Percentiles rank a stretch among this genome's conserved stretches.
Evolutionary conservation across 2,888 invertebrate species (phyloP).

Genomic region (Blera fallax): DNA sequence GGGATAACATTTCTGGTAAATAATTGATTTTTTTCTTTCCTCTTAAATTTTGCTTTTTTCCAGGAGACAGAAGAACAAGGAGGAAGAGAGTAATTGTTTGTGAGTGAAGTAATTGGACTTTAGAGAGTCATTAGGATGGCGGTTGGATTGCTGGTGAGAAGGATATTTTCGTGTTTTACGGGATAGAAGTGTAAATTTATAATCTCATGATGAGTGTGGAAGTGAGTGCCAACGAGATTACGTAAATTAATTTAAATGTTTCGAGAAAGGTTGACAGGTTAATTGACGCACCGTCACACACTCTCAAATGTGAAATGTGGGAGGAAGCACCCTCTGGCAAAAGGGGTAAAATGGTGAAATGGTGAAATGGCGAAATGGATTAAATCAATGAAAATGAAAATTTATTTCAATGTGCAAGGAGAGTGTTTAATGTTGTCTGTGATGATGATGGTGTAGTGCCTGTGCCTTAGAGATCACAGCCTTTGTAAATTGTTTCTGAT

Average conservation of each 20-base stretch:
- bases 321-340: background rate
- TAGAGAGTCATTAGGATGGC: conserved; percentile 4
- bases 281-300: background rate
- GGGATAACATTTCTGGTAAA: conserved; percentile 11
- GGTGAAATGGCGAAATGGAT: too few species aligned
- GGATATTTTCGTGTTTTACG: background rate
- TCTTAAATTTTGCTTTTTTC: background rate
- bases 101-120: conserved; percentile 24
- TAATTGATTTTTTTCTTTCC: conserved; percentile 16
- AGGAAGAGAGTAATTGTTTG: background rate
- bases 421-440: background rate
- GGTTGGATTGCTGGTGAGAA: background rate
- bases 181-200: background rate
- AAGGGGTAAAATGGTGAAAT: background rate
- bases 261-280: background rate
- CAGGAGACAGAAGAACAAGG: too few species aligned
- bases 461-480: background rate
- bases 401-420: background rate
- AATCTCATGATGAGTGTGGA: background rate
- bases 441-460: too few species aligned
- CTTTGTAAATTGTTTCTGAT: background rate
- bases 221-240: background rate
- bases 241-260: conserved; percentile 1
- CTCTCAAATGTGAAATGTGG: background rate
- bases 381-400: background rate